These are phyloP conservation scores for Eupithecia centaureata DNA, from an alignment of 2,888 invertebrate genomes.

Conservation along the genomic window DNA sequence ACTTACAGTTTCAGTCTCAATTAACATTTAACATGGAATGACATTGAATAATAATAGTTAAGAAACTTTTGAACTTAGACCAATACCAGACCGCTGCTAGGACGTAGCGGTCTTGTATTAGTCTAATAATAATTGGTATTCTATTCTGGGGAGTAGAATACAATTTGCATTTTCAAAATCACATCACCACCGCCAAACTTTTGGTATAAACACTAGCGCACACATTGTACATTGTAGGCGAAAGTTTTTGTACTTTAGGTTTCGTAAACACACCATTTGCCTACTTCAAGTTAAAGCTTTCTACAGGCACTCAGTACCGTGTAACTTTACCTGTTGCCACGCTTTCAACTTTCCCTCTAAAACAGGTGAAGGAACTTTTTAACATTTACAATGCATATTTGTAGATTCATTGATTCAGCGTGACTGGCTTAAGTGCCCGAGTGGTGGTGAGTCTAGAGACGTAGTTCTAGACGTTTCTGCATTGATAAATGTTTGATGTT, in stretches of 20 bases:
- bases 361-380: conserved; percentile 45
- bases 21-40: not conserved
- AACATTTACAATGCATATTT: conserved; percentile 66
- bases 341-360: conserved; percentile 46
- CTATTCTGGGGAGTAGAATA: not conserved
- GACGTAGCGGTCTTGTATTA: no score
- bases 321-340: conserved; percentile 51
- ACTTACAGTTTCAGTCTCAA: not conserved
- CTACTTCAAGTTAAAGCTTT: conserved; percentile 21
- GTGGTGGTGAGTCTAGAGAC: conserved; percentile 82
- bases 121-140: no score
- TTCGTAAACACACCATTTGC: conserved; percentile 16
- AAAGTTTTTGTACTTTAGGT: conserved; percentile 4
- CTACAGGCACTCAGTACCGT: conserved; percentile 27
- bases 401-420: conserved; percentile 83
- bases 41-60: no score
- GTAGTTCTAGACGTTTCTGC: conserved; percentile 71
- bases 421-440: conserved; percentile 82
- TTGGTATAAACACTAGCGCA: not conserved
- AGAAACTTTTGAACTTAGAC: no score
- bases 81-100: not conserved
- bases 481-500: conserved; percentile 18
- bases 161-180: not conserved
- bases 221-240: conserved; percentile 3
- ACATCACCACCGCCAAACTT: not conserved